Evolutionary conservation across 2,888 invertebrate genomes (phyloP), one percentile per base, ranked within the genome.

Genomic region (Pocota personata): DNA sequence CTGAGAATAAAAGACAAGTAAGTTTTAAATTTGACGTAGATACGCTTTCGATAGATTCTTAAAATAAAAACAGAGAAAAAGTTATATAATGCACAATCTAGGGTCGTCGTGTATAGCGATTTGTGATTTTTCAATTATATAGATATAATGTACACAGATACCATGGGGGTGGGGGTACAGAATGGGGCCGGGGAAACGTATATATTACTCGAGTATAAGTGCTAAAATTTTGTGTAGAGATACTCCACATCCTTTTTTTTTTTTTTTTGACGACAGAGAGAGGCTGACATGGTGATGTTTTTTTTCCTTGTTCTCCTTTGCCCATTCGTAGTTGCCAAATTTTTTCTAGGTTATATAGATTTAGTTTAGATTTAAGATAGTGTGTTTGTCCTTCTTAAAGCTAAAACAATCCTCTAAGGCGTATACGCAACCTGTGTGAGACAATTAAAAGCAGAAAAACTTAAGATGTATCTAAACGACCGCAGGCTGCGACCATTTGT

Each of bases 21-120:
- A 93, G 92, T 93, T 93, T 93, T 91, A 93, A 93, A 92, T 93
- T 93, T 92, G 92, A 93, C 90, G 93, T 93, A 92, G 92, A 93
- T 90, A 92, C 92, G 90, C 91, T 93, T 90, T 93, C 93, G 88
- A 90, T 93, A 92, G 93, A 93, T 89, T 93, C 92, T 89, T 92
- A 92, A 90, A 55, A 73, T 32, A 60, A 62, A 66, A 62, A 62
- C 83, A 79, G 79, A 78, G 66, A 73, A 79, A 73, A 24, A 82
- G 67, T 77, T 73, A 57, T 64, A 77, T 73, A 82, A 69, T 84
- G 80, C 84, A 84, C 84, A 84, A 84, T 79, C 78, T 83, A 73
- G 79, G 83, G 83, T 73, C 79, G 62, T 73, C 78, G 72, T 55
- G 78, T 67, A 60, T 78, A 83, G 67, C 71, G 43, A 71, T 71